Percentiles rank a stretch among this genome's conserved stretches.
Conservation (phyloP, 1,140 invertebrate genomes). For the Scaptomyza pallida region DNA sequence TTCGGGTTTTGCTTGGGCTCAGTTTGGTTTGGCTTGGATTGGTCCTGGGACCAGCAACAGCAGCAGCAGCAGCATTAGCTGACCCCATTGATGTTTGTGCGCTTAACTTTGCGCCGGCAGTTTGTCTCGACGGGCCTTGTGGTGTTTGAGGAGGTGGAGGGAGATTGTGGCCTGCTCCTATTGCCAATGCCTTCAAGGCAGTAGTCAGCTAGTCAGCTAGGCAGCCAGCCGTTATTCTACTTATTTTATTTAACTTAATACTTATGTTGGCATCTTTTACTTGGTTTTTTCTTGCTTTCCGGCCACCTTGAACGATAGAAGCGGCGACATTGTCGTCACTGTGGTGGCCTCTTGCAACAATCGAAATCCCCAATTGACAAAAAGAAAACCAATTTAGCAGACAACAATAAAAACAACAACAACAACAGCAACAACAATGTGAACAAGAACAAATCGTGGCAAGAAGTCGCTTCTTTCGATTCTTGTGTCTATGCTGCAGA, state of each 20-base stretch:
- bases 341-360: conserved; percentile 79
- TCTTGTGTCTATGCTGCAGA: conserved; percentile 33
- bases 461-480: conserved; percentile 1
- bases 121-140: conserved; percentile 71
- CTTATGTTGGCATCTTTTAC: conserved; percentile 66
- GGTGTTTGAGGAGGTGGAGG: not conserved
- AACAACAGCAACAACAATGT: conserved; percentile 40
- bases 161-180: not conserved
- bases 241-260: conserved; percentile 78
- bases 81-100: conserved; percentile 76
- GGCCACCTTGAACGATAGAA: conserved; percentile 33
- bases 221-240: conserved; percentile 43
- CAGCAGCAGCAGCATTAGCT: conserved; percentile 61
- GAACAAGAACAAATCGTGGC: not conserved
- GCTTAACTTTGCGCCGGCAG: conserved; percentile 74
- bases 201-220: not conserved
- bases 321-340: conserved; percentile 50
- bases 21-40: not conserved
- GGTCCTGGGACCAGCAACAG: conserved; percentile 15
- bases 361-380: conserved; percentile 84
- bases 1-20: conserved; percentile 3
- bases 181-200: conserved; percentile 10
- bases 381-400: conserved; percentile 84
- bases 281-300: conserved; percentile 26
- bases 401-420: conserved; percentile 75